Evolutionary conservation across 2,888 invertebrate genomes (phyloP), one percentile per base, ranked within the genome.

Genomic region (Hesperia comma): DNA sequence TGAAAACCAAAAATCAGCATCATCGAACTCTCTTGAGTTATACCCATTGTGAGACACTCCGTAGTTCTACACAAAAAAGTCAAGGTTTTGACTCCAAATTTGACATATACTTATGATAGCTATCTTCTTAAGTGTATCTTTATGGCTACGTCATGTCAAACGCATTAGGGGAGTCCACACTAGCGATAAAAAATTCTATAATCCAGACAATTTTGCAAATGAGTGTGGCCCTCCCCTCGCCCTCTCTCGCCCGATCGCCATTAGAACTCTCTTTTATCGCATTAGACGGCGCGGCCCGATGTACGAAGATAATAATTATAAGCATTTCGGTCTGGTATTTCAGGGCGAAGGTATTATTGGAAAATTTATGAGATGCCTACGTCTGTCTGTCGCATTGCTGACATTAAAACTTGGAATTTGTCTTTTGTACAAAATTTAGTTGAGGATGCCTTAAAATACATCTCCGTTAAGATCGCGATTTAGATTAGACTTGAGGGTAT

Each of bases 181-280:
- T 67, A 67, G 70, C 73, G 72, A 76, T 80, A 78, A 80, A 81
- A 80, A 82, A 81, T 75, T 82, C 79, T 79, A 79, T 80, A 79
- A 81, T 79, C 77, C 77, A 69, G 78, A 80, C 81, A 81, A 86
- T 88, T 88, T 86, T 83, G 81, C 82, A 83, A 85, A 84, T 82
- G 84, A 84, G 79, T 79, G 78, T 75, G 71, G 61, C 70, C 68
- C 67, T 67, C 58, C 71, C 58, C 55, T 66, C 21, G 57, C 61
- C 63, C 68, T 56, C 68, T n/a, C n/a, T n/a, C n/a, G n/a, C 75
- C 69, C 75, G 73, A 75, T 73, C 66, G 75, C 77, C 77, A 79
- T 84, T 84, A 85, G 77, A 77, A 75, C 79, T 80, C 77, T 79
- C 79, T 81, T 81, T 85, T 85, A 85, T 85, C 81, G 79, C 82